Conservation (phyloP, 2,113 vertebrate genomes). For the Sinosuthora webbiana region DNA sequence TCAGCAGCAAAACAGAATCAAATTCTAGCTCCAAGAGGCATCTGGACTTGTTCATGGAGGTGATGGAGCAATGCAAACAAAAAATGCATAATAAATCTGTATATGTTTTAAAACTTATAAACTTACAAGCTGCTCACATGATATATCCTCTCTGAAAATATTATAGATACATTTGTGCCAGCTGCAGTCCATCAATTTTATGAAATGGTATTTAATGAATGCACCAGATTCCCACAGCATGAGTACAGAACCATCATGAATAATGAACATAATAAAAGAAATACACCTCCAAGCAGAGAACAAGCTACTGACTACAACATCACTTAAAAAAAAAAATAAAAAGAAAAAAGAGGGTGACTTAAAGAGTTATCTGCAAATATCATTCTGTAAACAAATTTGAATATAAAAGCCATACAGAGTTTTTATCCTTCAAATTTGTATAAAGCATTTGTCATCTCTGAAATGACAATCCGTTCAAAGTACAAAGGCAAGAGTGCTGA, state of each 20-base stretch:
- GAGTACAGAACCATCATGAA: slow-evolving; percentile 31
- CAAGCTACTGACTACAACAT: slow-evolving; percentile 30
- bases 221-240: slow-evolving; percentile 47
- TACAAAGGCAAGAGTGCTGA: slow-evolving; percentile 25
- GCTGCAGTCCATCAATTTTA: slow-evolving; percentile 52
- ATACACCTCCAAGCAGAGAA: slow-evolving; percentile 40
- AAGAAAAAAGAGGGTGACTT: slow-evolving; percentile 30
- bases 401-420: slow-evolving; percentile 61
- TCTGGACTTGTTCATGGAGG: neutral
- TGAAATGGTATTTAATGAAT: slow-evolving; percentile 64
- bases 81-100: neutral
- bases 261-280: slow-evolving; percentile 60
- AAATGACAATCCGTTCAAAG: slow-evolving; percentile 41
- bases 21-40: neutral
- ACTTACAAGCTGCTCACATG: neutral
- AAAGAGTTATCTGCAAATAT: slow-evolving; percentile 58
- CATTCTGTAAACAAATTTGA: slow-evolving; percentile 63
- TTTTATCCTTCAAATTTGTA: slow-evolving; percentile 56
- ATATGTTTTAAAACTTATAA: slow-evolving; percentile 5
- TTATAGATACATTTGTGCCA: slow-evolving; percentile 23
- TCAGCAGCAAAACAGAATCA: neutral
- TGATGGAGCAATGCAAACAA: neutral
- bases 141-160: slow-evolving; percentile 36
- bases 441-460: slow-evolving; percentile 41
- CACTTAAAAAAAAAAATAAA: neutral